Conservation (phyloP, 2,888 invertebrate species). For the Mongoloraphidia duomilia region DNA sequence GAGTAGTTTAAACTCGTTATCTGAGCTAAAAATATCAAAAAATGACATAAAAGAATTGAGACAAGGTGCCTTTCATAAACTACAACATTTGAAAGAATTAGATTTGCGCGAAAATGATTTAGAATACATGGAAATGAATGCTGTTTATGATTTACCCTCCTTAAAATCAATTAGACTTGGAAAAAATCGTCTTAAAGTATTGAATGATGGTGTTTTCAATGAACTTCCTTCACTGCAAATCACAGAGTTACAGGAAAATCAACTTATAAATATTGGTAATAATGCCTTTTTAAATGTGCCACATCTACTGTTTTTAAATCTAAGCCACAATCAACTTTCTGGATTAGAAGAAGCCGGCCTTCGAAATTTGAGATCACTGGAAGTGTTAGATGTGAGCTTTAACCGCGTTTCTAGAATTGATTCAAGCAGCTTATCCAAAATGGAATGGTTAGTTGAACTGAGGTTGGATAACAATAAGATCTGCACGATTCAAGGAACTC, state of each 20-base stretch:
- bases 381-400: slow-evolving; percentile 71
- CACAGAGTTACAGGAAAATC: slow-evolving; percentile 69
- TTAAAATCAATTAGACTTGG: slow-evolving; percentile 43
- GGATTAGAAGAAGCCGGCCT: slow-evolving; percentile 63
- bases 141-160: slow-evolving; percentile 53
- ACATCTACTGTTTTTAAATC: slow-evolving; percentile 63
- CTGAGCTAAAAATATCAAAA: slow-evolving; percentile 55
- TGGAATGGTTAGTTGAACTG: slow-evolving; percentile 78
- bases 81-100: slow-evolving; percentile 55
- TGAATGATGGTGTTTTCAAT: slow-evolving; percentile 62
- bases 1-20: slow-evolving; percentile 50
- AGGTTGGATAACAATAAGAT: slow-evolving; percentile 74
- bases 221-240: slow-evolving; percentile 59
- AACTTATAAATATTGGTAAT: slow-evolving; percentile 52
- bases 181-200: slow-evolving; percentile 55
- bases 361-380: slow-evolving; percentile 57
- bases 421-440: slow-evolving; percentile 50
- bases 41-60: slow-evolving; percentile 59
- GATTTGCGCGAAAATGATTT: slow-evolving; percentile 73
- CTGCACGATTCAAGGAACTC: slow-evolving; percentile 63
- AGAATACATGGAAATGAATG: slow-evolving; percentile 54
- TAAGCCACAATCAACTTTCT: slow-evolving; percentile 66
- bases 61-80: slow-evolving; percentile 54
- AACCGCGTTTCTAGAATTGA: slow-evolving; percentile 54
- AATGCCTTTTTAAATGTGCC: slow-evolving; percentile 66